These are phyloP conservation scores for Macrobrachium nipponense DNA, from an alignment of 1,140 invertebrate species.

Conservation along the genomic window DNA sequence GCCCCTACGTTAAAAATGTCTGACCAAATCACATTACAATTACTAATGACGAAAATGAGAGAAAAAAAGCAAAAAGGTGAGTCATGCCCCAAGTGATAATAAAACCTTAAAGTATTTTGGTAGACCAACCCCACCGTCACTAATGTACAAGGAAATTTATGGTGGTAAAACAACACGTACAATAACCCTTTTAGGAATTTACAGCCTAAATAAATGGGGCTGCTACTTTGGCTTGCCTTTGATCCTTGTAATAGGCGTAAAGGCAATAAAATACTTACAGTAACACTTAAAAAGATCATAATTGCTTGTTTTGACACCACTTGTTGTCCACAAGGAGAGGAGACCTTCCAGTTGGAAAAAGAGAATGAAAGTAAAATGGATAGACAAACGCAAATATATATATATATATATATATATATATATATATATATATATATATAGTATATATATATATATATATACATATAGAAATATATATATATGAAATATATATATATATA, in stretches of 20 bases:
- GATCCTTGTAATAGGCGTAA: conserved; percentile 5
- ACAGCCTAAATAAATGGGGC: background rate
- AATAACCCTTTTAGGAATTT: background rate
- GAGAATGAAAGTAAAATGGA: background rate
- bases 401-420: background rate
- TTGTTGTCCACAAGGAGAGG: no score
- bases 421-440: conserved; percentile 1
- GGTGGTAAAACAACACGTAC: conserved; percentile 1
- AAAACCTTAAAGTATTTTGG: no score
- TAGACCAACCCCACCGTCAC: no score
- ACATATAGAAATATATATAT: conserved; percentile 2
- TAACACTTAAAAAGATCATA: conserved; percentile 29
- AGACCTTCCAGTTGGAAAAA: background rate
- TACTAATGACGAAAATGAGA: no score
- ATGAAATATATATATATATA: conserved; percentile 21
- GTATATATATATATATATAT: conserved; percentile 17
- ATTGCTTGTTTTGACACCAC: conserved; percentile 49
- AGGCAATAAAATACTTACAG: conserved; percentile 34
- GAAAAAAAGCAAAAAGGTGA: no score
- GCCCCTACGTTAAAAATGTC: no score
- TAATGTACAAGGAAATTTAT: no score
- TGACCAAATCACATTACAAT: no score
- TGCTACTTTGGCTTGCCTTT: background rate
- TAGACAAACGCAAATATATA: background rate
- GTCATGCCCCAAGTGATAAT: no score